phyloP scores from a whole-genome alignment of 2,797 vertebrate species.

The Mormyrus hasselquistii region DNA sequence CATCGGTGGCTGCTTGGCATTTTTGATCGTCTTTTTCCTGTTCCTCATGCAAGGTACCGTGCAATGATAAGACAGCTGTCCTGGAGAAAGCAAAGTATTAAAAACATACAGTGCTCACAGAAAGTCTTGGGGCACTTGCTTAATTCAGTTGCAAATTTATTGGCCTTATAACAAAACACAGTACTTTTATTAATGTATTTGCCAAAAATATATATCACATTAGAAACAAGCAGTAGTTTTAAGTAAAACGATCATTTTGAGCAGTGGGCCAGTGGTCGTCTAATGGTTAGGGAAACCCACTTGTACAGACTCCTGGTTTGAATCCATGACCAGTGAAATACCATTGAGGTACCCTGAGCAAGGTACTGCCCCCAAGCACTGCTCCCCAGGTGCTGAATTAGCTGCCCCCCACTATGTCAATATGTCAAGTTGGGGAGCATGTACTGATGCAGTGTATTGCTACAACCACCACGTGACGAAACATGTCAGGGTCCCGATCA shows the following conservation, averaged over 20 bases:
- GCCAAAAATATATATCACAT: not conserved
- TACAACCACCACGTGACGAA: too few species aligned
- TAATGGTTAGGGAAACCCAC: not conserved
- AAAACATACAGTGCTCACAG: not conserved
- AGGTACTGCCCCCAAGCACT: too few species aligned
- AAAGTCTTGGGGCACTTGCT: not conserved
- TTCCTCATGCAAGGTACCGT: slow-evolving; percentile 87
- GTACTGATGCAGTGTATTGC: too few species aligned
- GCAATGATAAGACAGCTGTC: not conserved
- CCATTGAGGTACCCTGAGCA: too few species aligned
- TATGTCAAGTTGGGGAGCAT: too few species aligned
- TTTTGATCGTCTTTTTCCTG: slow-evolving; percentile 69
- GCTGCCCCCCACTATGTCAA: too few species aligned
- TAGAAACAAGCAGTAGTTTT: not conserved
- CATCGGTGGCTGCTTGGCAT: slow-evolving; percentile 65
- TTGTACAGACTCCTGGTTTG: too few species aligned
- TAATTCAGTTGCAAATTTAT: not conserved
- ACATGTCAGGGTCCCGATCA: too few species aligned
- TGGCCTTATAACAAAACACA: not conserved
- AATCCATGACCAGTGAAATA: too few species aligned
- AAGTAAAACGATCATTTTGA: not conserved
- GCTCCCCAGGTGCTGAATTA: too few species aligned
- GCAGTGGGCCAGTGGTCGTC: not conserved
- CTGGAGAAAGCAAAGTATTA: not conserved
- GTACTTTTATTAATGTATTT: not conserved